Evolutionary conservation across 2,888 invertebrate species (phyloP).

Genomic region (Sarcophaga caerulescens): DNA sequence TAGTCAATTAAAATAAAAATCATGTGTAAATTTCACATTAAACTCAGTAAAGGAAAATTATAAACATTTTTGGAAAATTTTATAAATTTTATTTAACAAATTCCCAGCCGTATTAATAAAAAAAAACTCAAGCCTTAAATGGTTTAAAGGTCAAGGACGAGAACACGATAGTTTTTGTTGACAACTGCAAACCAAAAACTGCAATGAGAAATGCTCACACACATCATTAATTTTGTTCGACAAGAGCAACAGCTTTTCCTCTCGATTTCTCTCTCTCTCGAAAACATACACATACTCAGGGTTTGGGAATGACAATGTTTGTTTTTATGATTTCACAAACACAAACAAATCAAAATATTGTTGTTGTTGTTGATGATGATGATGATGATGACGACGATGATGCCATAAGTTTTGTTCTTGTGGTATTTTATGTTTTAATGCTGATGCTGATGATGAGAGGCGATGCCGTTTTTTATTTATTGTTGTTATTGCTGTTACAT

Average conservation of each 20-base stretch:
- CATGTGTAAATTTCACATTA: no score
- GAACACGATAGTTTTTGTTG: background rate
- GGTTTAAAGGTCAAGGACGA: background rate
- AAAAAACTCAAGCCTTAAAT: background rate
- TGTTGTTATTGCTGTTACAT: conserved; percentile 28
- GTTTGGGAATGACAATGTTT: background rate
- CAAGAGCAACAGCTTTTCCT: no score
- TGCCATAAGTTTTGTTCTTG: background rate
- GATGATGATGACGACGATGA: conserved; percentile 35
- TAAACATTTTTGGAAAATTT: no score
- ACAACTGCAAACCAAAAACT: background rate
- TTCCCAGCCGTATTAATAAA: no score
- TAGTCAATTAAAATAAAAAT: no score
- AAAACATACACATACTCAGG: background rate
- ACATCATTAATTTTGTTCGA: background rate
- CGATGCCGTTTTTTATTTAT: conserved; percentile 49
- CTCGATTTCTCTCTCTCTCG: no score
- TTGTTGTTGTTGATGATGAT: background rate
- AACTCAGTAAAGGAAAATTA: no score
- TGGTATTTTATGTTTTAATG: background rate
- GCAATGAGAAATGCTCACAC: background rate
- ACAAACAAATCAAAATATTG: background rate
- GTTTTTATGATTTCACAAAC: background rate
- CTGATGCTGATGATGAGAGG: conserved; percentile 14
- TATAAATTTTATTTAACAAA: no score